A percentile compares a stretch with the other conserved stretches of the same genome.
Conservation (phyloP, 2,888 invertebrate species). For the Apotomis turbidana region DNA sequence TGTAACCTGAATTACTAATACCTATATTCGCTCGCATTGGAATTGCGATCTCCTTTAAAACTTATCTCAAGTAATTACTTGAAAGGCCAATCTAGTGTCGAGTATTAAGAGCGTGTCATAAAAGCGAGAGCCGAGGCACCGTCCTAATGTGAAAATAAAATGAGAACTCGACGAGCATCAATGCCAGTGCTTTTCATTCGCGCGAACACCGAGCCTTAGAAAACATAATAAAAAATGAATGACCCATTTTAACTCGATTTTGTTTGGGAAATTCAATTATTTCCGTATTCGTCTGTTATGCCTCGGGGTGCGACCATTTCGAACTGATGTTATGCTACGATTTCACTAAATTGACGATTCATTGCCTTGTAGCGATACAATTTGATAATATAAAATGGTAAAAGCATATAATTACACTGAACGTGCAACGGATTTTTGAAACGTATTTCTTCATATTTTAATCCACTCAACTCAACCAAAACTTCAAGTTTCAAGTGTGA, state of each 20-base stretch:
- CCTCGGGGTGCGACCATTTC: conserved; percentile 47
- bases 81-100: conserved; percentile 9
- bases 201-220: conserved; percentile 25
- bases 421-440: not conserved
- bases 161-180: conserved; percentile 30
- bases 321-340: conserved; percentile 46
- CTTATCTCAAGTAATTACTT: conserved; percentile 9
- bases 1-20: not conserved
- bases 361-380: conserved; percentile 14
- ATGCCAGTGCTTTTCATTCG: conserved; percentile 31
- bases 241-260: conserved; percentile 56
- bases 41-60: not conserved
- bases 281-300: conserved; percentile 50
- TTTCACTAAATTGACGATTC: conserved; percentile 34
- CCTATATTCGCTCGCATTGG: not conserved
- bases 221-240: conserved; percentile 57
- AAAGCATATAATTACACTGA: not conserved
- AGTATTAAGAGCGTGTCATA: conserved; percentile 19
- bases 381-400: not conserved
- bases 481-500: not conserved
- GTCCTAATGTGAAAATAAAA: conserved; percentile 37
- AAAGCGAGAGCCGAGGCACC: conserved; percentile 20
- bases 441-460: conserved; percentile 1
- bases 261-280: conserved; percentile 60
- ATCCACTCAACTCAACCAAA: conserved; percentile 12